Evolutionary conservation across 2,888 invertebrate species (phyloP).

Genomic region (Dasysyrphus tricinctus): DNA sequence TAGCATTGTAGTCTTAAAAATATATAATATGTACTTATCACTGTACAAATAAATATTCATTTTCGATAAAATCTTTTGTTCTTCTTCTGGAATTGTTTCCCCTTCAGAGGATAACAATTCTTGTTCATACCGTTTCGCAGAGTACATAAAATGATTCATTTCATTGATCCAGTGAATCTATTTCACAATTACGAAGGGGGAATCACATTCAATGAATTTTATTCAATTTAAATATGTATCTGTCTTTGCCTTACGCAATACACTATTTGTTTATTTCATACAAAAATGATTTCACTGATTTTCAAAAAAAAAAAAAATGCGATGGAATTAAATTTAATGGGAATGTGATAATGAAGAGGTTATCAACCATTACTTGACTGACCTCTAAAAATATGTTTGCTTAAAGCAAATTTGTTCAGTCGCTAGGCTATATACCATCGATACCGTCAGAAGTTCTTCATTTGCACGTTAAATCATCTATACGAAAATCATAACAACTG

Average conservation of each 20-base stretch:
- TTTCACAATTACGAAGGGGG: neutral
- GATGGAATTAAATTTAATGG: conserved; percentile 10
- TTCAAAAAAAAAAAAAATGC: neutral
- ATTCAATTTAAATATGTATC: neutral
- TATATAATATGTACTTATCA: conserved; percentile 25
- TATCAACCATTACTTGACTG: conserved; percentile 19
- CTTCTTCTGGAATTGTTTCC: neutral
- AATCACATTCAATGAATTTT: neutral
- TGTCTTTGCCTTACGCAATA: neutral
- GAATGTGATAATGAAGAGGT: conserved; percentile 12
- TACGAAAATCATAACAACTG: neutral
- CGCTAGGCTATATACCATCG: neutral
- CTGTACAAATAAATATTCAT: conserved; percentile 43
- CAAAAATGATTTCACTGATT: neutral
- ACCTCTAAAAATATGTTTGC: conserved; percentile 9
- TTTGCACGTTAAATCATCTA: neutral
- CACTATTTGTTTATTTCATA: neutral
- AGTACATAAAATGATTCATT: neutral
- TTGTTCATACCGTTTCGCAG: neutral
- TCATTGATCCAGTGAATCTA: neutral
- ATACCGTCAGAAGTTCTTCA: neutral
- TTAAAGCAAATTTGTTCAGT: neutral
- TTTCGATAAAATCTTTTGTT: conserved; percentile 2
- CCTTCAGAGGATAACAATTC: neutral
- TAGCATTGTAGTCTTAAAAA: conserved; percentile 2